A percentile compares a stretch with the other conserved stretches of the same genome.
Evolutionary conservation across 2,113 vertebrate species (phyloP).

Genomic region (Phyllopteryx taeniolatus): DNA sequence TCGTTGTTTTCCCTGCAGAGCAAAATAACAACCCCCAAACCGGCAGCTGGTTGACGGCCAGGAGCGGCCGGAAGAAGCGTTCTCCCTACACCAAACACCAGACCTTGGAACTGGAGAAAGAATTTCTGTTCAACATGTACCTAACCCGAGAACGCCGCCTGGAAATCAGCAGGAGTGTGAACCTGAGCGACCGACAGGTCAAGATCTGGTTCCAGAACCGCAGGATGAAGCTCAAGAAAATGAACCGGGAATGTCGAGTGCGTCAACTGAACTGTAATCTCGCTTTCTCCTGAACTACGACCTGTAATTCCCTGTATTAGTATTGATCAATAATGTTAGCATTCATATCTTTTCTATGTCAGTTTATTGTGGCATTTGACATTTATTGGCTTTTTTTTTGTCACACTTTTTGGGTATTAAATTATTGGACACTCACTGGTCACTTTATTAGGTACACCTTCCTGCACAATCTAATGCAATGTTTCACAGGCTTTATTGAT

Average conservation of each 20-base stretch:
- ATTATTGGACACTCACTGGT: slow-evolving; percentile 48
- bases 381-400: slow-evolving; percentile 66
- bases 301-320: neutral
- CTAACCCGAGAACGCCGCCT: slow-evolving; percentile 99
- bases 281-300: slow-evolving; percentile 91
- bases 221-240: slow-evolving; percentile 99
- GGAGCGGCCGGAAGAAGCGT: slow-evolving; percentile 97
- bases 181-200: slow-evolving; percentile 99
- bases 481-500: neutral
- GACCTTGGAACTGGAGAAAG: slow-evolving; percentile 99
- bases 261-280: slow-evolving; percentile 98
- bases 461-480: slow-evolving; percentile 31
- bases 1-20: slow-evolving; percentile 73
- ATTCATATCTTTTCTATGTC: slow-evolving; percentile 52
- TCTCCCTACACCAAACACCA: slow-evolving; percentile 99
- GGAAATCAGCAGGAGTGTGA: slow-evolving; percentile 99
- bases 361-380: slow-evolving; percentile 73
- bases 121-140: slow-evolving; percentile 99
- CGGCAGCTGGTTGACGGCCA: slow-evolving; percentile 98
- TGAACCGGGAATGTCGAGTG: slow-evolving; percentile 98
- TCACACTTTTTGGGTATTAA: slow-evolving; percentile 69
- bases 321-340: neutral
- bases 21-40: slow-evolving; percentile 87
- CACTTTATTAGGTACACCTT: neutral
- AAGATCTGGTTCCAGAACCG: slow-evolving; percentile 99